Evolutionary conservation across 2,113 vertebrate species (phyloP).

Genomic region (Ictidomys tridecemlineatus): DNA sequence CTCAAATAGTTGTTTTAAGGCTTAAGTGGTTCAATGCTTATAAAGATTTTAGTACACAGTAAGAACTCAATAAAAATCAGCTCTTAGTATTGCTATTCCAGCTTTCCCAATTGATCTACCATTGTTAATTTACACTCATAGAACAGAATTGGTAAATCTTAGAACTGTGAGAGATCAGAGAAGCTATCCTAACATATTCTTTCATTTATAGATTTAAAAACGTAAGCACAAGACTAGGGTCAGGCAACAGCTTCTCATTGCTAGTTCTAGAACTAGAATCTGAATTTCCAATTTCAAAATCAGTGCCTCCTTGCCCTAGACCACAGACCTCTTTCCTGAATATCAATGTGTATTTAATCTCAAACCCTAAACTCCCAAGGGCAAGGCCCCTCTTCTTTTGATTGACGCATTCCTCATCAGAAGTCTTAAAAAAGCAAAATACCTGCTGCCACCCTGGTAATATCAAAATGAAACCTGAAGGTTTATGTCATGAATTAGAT

Average conservation of each 20-base stretch:
- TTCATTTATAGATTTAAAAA: background rate
- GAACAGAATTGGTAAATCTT: background rate
- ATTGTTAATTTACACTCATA: background rate
- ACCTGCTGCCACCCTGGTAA: background rate
- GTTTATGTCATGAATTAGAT: background rate
- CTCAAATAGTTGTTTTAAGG: background rate
- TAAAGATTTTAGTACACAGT: background rate
- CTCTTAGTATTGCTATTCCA: background rate
- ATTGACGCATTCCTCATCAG: background rate
- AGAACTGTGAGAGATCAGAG: background rate
- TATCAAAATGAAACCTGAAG: background rate
- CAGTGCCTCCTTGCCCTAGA: background rate
- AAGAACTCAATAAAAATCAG: background rate
- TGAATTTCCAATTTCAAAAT: background rate
- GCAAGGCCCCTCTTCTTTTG: background rate
- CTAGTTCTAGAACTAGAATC: background rate
- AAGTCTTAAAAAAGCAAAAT: background rate
- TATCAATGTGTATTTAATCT: background rate
- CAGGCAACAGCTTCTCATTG: background rate
- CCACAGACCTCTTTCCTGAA: background rate
- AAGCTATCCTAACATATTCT: background rate
- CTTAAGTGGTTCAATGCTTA: background rate
- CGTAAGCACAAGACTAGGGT: too few species aligned
- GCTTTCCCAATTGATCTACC: background rate
- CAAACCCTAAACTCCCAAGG: background rate